Evolutionary conservation across 2,888 invertebrate species (phyloP).

Genomic region (Ernsta delagoae): DNA sequence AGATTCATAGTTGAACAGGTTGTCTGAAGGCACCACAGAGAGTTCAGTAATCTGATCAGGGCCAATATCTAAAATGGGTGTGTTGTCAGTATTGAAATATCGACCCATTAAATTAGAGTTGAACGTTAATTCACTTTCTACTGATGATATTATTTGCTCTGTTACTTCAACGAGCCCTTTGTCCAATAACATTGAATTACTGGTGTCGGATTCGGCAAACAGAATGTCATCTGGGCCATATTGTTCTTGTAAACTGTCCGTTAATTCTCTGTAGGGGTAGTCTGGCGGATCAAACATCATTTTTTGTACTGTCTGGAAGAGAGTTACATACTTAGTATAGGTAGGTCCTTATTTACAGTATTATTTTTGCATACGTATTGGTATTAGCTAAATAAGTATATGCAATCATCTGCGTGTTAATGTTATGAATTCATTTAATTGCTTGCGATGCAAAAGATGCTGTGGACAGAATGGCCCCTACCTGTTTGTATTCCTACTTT

Average conservation of each 20-base stretch:
- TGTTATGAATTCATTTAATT: too few relatives aligned
- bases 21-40: constrained; percentile 63
- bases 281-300: constrained; percentile 81
- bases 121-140: constrained; percentile 60
- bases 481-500: too few relatives aligned
- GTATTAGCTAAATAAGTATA: too few relatives aligned
- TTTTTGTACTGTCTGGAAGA: constrained; percentile 49
- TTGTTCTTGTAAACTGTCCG: constrained; percentile 60
- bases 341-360: too few relatives aligned
- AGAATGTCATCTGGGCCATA: constrained; percentile 66
- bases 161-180: constrained; percentile 51
- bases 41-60: constrained; percentile 53
- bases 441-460: too few relatives aligned
- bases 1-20: constrained; percentile 67
- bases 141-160: constrained; percentile 54
- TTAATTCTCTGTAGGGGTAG: constrained; percentile 72
- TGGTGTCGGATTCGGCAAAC: constrained; percentile 48
- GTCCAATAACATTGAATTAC: constrained; percentile 40
- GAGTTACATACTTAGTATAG: background rate
- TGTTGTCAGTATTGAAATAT: constrained; percentile 61
- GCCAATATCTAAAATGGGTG: constrained; percentile 47
- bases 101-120: constrained; percentile 65
- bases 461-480: too few relatives aligned
- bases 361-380: too few relatives aligned
- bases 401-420: too few relatives aligned